These are phyloP conservation scores for Balaeniceps rex DNA, from an alignment of 2,113 vertebrate genomes.

Conservation along the genomic window DNA sequence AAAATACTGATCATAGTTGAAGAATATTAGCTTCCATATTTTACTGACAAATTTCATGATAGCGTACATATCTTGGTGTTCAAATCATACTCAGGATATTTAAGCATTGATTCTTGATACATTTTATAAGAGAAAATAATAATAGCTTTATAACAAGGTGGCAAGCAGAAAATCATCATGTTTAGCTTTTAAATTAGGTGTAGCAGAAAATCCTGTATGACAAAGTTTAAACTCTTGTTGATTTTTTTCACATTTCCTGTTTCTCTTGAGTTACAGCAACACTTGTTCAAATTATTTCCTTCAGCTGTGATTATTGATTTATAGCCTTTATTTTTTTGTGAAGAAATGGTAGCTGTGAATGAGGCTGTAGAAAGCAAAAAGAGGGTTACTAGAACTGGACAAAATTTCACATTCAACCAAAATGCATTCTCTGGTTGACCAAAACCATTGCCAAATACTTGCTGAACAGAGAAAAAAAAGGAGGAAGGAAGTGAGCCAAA, in stretches of 20 bases:
- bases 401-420: not conserved
- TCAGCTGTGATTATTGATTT: not conserved
- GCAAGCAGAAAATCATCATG: not conserved
- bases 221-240: not conserved
- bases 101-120: not conserved
- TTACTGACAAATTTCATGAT: not conserved
- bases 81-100: not conserved
- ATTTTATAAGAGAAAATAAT: not conserved
- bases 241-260: not conserved
- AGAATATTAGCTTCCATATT: not conserved
- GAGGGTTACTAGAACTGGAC: not conserved
- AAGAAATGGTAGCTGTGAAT: not conserved
- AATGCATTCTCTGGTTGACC: not conserved
- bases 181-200: not conserved
- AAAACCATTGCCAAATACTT: not conserved
- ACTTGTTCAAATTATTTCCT: not conserved
- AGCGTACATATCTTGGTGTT: not conserved
- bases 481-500: not conserved
- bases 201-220: not conserved
- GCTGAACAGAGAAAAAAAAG: not conserved
- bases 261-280: not conserved
- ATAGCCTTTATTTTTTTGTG: not conserved
- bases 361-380: not conserved
- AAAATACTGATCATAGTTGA: not conserved
- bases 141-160: not conserved